Percentiles rank a stretch among this genome's conserved stretches.
Evolutionary conservation across 64 coral and sea anemone genomes (phyloP).

Genomic region (Astreopora myriophthalma): DNA sequence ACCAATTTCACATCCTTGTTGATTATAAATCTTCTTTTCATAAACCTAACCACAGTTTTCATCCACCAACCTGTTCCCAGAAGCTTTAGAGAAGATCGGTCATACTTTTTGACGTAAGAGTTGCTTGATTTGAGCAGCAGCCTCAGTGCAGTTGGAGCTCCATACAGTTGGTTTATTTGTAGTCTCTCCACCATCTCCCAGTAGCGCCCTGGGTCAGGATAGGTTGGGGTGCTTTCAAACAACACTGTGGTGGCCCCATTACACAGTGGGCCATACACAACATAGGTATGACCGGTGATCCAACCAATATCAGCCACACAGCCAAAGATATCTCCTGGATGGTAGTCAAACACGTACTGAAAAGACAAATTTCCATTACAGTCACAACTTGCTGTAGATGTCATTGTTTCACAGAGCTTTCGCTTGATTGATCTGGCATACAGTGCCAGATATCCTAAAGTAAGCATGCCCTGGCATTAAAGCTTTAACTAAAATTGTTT

Average conservation of each 20-base stretch:
- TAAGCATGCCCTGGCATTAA: too few relatives aligned
- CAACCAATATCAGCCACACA: slow-evolving; percentile 98
- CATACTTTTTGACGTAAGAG: slow-evolving; percentile 90
- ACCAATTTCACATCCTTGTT: too few relatives aligned
- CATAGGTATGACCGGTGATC: slow-evolving; percentile 98
- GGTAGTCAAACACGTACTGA: slow-evolving; percentile 91
- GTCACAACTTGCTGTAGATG: not conserved
- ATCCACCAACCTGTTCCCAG: slow-evolving; percentile 77
- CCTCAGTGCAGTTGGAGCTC: slow-evolving; percentile 89
- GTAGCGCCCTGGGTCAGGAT: slow-evolving; percentile 95
- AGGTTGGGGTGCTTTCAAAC: slow-evolving; percentile 96
- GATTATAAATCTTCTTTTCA: too few relatives aligned
- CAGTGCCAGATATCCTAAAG: too few relatives aligned
- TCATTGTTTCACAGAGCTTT: too few relatives aligned
- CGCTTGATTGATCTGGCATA: too few relatives aligned
- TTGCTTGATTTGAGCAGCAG: slow-evolving; percentile 89
- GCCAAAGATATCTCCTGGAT: slow-evolving; percentile 88
- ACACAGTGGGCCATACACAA: slow-evolving; percentile 91
- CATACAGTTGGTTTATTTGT: slow-evolving; percentile 87
- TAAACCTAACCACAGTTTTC: not conserved
- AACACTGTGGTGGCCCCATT: slow-evolving; percentile 93
- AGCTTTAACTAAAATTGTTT: too few relatives aligned
- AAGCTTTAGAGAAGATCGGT: slow-evolving; percentile 82
- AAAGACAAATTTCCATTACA: not conserved
- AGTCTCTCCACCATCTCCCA: slow-evolving; percentile 98